Base-by-base conservation (phyloP, 2,888 invertebrate genomes). In the Epirrhoe tristata region DNA sequence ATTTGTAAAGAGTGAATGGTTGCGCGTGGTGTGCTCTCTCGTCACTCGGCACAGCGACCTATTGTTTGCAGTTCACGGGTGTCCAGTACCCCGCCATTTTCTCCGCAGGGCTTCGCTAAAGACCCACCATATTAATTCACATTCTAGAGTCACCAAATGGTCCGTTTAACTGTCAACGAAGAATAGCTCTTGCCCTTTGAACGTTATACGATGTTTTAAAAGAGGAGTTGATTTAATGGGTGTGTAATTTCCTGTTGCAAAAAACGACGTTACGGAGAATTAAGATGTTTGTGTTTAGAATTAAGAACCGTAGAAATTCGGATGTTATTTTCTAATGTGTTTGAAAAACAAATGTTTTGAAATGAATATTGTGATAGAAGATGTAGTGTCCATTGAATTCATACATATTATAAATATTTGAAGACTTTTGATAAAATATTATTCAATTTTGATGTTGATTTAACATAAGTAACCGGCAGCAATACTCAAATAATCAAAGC, bases 1-100 rank as follows among this genome's bases (percentile, higher is more conserved):
- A 91, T 90, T 92, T 93, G 89, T 91, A 89, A 87, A 86, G 90
- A 88, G 82, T 86, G 88, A 90, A 90, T 89, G 80, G 87, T 63
- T 73, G 84, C 83, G 81, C 82, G 84, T 80, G 81, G 83, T 81
- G 79, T 79, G 80, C 77, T 80, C 80, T 77, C 73, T 77, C 80
- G 84, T 76, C 80, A 81, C 82, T 82, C 79, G 78, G 39, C 58
- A 77, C 81, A 72, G 79, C 77, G 74, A 76, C 71, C 74, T 82
- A 86, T 93, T 93, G 93, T 93, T 82, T 85, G 85, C 68, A 70
- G 83, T 81, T 87, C 85, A 85, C 91, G 92, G 93, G 93, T 81
- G 90, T 85, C 88, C 92, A 71, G 86, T 76, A 84, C 90, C 92
- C 92, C 87, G 90, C 88, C 76, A 91, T 92, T 90, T 89, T 85